Base-by-base conservation (phyloP, 1,140 invertebrate species). In the Pararge aegeria region DNA sequence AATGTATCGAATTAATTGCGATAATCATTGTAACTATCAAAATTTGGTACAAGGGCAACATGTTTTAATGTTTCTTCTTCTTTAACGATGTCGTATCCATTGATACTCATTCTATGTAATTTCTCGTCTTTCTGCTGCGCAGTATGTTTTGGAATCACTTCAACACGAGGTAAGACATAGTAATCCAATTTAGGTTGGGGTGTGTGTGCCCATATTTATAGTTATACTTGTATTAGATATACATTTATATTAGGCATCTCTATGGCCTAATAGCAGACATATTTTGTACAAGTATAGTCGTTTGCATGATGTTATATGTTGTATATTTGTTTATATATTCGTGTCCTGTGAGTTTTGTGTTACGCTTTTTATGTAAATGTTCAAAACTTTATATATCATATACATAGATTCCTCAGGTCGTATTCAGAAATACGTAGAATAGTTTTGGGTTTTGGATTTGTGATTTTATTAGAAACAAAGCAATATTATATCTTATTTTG, bases 101-200 rank as follows among this genome's bases (percentile, higher is more conserved):
- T 76, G 66, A 75, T 80, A 81, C 72, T 81, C 75, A 83, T 87
- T 75, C 68, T 87, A 68, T 86, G 79, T 87, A 78, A 85, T 89
- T 90, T 90, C 81, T 90, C 75, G 84, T 80, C 80, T 85, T 87
- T 84, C 85, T 93, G 93, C 93, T 94, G 93, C 94, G 94, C 95
- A 97, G 96, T 96, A 95, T 97, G 92, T 97, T 97, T 95, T 97
- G 96, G 96, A 97, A 96, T 94, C 96, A 97, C 95, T 97, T 98
- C 95, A 97, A 97, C 90, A 95, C 96, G 93, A 97, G 96, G 96
- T 98, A 97, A 97, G 96, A 93, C 75, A 75, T 85, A 74, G 72
- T 50, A 73, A 57, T 59, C 9, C 57, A 61, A 75, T 64, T 62
- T 73, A 73, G 64, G 54, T 76, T 78, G 75, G 83, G 75, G 62